Conservation (phyloP, 2,113 vertebrate genomes). For the Archocentrus centrarchus region DNA sequence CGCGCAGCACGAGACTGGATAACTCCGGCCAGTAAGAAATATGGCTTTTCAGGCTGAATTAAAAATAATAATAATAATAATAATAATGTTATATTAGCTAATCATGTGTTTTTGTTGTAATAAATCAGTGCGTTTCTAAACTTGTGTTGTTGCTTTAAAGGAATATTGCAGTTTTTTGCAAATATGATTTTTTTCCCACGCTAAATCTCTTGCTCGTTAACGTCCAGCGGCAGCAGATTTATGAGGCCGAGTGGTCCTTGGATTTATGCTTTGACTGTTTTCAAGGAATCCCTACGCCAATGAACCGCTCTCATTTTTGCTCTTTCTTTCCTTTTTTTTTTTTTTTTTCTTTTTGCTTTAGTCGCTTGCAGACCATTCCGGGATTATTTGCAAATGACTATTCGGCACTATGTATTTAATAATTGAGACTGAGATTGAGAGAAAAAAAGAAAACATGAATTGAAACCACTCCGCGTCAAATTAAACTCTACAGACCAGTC, state of each 20-base stretch:
- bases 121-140: not conserved
- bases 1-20: conserved; percentile 26
- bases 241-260: conserved; percentile 34
- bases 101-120: not conserved
- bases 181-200: conserved; percentile 31
- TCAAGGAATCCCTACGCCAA: not conserved
- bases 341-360: not conserved
- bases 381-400: not conserved
- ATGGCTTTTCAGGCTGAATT: not conserved
- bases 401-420: not conserved
- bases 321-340: not conserved
- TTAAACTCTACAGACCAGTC: not conserved
- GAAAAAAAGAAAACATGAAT: too few species aligned
- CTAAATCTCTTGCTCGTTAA: conserved; percentile 64
- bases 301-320: not conserved
- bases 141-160: conserved; percentile 19
- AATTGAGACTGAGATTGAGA: not conserved
- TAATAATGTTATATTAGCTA: not conserved
- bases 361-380: not conserved
- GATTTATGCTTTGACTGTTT: conserved; percentile 61
- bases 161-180: conserved; percentile 11
- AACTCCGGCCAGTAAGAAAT: conserved; percentile 17
- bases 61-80: conserved; percentile 34
- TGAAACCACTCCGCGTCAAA: not conserved
- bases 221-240: conserved; percentile 55